Evolutionary conservation across 1,140 invertebrate genomes (phyloP), one percentile per base, ranked within the genome.

Genomic region (Drosophila micromelanica): DNA sequence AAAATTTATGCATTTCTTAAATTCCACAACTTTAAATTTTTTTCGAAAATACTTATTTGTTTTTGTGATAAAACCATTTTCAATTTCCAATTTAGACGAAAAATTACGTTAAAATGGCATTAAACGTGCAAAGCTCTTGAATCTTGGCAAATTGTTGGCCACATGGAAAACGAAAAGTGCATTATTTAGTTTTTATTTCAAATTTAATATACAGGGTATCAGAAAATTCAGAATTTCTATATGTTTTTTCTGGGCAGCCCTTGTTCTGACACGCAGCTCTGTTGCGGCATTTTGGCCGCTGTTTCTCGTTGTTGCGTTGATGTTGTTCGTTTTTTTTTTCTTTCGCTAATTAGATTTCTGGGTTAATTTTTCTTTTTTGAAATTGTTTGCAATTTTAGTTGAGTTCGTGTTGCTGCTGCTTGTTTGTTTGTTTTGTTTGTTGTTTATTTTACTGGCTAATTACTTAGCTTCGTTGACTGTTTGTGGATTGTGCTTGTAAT

Each of bases 331-430:
- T 63, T 76, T 38, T 76, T 38, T 63, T 57, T 78, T 59, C 79
- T 52, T 78, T 59, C 79, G 84, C 84, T 89, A 89, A 89, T 89
- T 89, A 89, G 79, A 89, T 89, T 89, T 89, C 79, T 89, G 80
- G 84, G 84, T 89, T 89, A 89, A 74, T 80, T 81, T 78, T 82
- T 60, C 45, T 54, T 63, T 37, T 51, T 51, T 32, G 4, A 61
- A 74, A 37, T 75, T 78, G 69, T 81, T 89, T 84, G 69, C 65
- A 59, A 52, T 74, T 57, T 60, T 67, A 13, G 46, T 43, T 23
- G 49, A 46, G 46, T 56, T 56, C 23, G 37, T 35, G 37, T 45
- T 62, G 9, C 13, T 52, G 6, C 46, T 32, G 63, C 23, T 62
- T 59, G 43, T 49, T 68, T 60, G 43, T 52, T 59, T 62, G 65